Evolutionary conservation across 2,888 invertebrate genomes (phyloP).

Genomic region (Hirtodrosophila trivittata): DNA sequence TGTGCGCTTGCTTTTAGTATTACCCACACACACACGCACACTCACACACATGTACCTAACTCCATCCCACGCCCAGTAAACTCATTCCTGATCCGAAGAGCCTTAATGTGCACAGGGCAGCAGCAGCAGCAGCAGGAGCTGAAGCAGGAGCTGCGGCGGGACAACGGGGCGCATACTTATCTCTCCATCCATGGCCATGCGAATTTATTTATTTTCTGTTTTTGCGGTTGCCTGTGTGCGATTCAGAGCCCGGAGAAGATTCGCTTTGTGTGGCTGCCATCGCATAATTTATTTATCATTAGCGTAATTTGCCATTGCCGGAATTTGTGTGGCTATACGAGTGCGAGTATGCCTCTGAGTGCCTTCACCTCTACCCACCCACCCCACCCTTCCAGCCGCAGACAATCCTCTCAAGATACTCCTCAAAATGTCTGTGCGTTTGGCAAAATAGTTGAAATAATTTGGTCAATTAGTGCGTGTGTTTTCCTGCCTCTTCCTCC

Average conservation of each 20-base stretch:
- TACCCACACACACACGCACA: conserved; percentile 15
- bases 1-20: conserved; percentile 50
- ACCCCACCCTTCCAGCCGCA: too few relatives aligned
- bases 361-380: neutral
- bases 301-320: conserved; percentile 69
- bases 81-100: conserved; percentile 20
- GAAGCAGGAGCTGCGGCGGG: conserved; percentile 12
- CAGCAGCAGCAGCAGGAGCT: neutral
- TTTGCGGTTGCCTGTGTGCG: conserved; percentile 35
- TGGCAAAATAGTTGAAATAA: conserved; percentile 73
- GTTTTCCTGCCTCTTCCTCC: neutral
- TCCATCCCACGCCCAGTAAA: neutral
- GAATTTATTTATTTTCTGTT: conserved; percentile 76
- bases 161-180: conserved; percentile 66
- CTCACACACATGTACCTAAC: neutral
- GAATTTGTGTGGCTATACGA: conserved; percentile 32
- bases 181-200: conserved; percentile 59
- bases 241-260: conserved; percentile 8
- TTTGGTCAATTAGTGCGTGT: conserved; percentile 66
- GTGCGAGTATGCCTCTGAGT: conserved; percentile 16
- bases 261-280: conserved; percentile 63
- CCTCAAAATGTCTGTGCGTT: conserved; percentile 37
- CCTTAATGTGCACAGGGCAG: conserved; percentile 45
- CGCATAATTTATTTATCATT: conserved; percentile 78
- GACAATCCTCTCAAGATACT: conserved; percentile 23